phyloP scores from a whole-genome alignment of 2,113 vertebrate species.

The Xerus inauris region DNA sequence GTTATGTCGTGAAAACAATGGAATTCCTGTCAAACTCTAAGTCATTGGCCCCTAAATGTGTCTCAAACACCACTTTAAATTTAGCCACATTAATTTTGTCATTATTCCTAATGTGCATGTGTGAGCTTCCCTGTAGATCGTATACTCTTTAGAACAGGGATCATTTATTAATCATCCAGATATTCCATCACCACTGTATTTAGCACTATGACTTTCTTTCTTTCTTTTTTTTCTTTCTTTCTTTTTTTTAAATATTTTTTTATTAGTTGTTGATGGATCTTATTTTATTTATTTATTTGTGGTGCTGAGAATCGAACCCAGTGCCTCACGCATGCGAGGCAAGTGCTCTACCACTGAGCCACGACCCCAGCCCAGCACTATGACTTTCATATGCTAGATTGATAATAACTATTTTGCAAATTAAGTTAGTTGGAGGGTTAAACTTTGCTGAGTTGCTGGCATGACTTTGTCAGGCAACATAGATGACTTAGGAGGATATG shows the following conservation, averaged over 20 bases:
- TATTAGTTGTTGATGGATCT: too few species aligned
- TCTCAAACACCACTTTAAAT: conserved; percentile 32
- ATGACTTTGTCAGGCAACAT: background rate
- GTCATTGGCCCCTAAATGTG: background rate
- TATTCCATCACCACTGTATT: background rate
- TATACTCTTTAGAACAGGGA: background rate
- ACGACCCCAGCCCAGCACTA: too few species aligned
- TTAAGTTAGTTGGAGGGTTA: background rate
- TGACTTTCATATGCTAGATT: background rate
- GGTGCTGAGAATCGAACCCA: too few species aligned
- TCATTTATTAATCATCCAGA: background rate
- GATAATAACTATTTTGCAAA: background rate
- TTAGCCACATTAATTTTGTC: background rate
- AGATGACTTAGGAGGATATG: background rate
- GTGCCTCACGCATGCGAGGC: too few species aligned
- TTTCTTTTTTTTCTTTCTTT: too few species aligned
- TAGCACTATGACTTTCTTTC: background rate
- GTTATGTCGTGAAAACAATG: background rate
- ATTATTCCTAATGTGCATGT: background rate
- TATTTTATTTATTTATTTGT: too few species aligned
- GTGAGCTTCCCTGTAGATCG: background rate
- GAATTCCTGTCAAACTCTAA: background rate
- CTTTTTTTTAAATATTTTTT: too few species aligned
- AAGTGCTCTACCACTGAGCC: too few species aligned
- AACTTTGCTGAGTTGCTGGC: background rate